Base-by-base conservation (phyloP, 2,113 vertebrate species). In the Gallinago paraguaiae region DNA sequence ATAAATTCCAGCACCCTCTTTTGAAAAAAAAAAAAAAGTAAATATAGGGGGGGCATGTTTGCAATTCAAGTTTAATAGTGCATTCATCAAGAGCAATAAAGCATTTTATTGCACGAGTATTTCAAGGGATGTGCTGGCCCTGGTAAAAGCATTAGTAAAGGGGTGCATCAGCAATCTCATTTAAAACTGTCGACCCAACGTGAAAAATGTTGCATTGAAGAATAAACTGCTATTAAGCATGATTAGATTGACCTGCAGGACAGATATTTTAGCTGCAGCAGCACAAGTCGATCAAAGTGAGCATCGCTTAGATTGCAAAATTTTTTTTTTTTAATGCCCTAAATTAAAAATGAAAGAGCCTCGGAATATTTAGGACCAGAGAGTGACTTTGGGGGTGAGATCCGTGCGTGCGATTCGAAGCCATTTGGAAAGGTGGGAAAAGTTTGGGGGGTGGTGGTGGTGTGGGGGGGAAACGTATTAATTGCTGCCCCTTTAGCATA, bases 161-260 rank as follows among this genome's bases (percentile, higher is more conserved):
- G 91, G 95, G 84, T 82, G 93, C 92, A 70, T 96, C 90, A 93
- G 96, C 93, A 88, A 84, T 95, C 96, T 97, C 95, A 93, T 92
- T 96, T 96, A 96, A 97, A 97, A 96, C 96, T 92, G 96, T 97
- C 86, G 71, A 60, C 90, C 95, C 89, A 83, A 82, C 28, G 46
- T 96, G 97, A 92, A 94, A 97, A 97, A 96, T 88, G 96, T 92
- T 92, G 95, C 82, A 11, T 86, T 75, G 94, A 97, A 96, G 97
- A 97, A 95, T 95, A 96, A 95, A 95, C 96, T 93, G 96, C 97
- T 97, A 93, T 96, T 96, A 95, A 95, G 97, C 88, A 94, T 95
- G 97, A 97, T 97, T 94, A 96, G 96, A 94, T 93, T 97, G 98
- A 94, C 97, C 97, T 87, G 79, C 95, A 96, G 97, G 97, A 97